Conservation (phyloP, 2,113 vertebrate species). For the Oreamnos americanus region DNA sequence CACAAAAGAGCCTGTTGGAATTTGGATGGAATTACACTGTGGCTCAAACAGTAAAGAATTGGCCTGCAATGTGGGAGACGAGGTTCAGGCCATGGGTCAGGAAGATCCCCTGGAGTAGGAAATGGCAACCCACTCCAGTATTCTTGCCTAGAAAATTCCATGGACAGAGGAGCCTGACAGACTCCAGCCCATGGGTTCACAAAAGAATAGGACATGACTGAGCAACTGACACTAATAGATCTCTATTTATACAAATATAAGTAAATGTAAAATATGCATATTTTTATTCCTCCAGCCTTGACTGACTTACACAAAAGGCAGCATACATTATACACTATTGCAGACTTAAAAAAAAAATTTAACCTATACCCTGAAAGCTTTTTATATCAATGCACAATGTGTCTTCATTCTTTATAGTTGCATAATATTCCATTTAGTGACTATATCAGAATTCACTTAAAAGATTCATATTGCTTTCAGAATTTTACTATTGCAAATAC, state of each 20-base stretch:
- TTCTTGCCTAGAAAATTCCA: not conserved
- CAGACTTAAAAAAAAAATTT: rapidly evolving
- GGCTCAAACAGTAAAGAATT: not conserved
- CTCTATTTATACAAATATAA: not conserved
- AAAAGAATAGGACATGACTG: not conserved
- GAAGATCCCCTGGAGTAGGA: not conserved
- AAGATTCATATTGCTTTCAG: not conserved
- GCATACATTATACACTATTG: not conserved
- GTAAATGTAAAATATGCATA: not conserved
- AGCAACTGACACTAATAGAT: not conserved
- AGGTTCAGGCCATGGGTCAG: not conserved
- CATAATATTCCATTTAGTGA: not conserved
- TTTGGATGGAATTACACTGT: not conserved
- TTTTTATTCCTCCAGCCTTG: not conserved
- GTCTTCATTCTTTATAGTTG: not conserved
- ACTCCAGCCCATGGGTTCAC: not conserved
- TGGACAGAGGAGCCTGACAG: not conserved
- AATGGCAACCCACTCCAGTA: not conserved
- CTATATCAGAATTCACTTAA: not conserved
- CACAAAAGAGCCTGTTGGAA: not conserved
- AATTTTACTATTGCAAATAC: not conserved
- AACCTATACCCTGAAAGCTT: not conserved
- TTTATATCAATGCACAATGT: not conserved
- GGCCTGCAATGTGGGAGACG: rapidly evolving
- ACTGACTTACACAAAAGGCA: not conserved